phyloP scores from a whole-genome alignment of 2,888 invertebrate genomes.

The Drosophila nr. fundita region DNA sequence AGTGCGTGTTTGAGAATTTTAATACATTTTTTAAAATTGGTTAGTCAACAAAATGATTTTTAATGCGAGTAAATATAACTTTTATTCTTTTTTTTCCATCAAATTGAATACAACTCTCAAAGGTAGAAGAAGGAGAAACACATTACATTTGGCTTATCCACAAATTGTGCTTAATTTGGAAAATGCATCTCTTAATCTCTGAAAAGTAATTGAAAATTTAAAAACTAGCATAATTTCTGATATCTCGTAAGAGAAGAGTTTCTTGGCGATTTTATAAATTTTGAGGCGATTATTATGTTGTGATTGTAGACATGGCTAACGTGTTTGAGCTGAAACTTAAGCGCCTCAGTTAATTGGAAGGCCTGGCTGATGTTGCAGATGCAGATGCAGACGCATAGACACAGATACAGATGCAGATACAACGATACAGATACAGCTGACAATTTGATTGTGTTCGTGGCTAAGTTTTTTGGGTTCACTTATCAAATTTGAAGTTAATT shows the following conservation, averaged over 20 bases:
- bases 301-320: not conserved
- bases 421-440: not conserved
- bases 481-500: slow-evolving; percentile 76
- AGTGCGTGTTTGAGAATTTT: too few species aligned
- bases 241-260: not conserved
- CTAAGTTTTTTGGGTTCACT: slow-evolving; percentile 52
- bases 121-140: not conserved
- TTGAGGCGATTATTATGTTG: not conserved
- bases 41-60: not conserved
- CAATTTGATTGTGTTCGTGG: slow-evolving; percentile 28
- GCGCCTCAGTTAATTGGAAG: slow-evolving; percentile 44
- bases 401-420: slow-evolving; percentile 26
- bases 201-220: not conserved
- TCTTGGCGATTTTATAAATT: slow-evolving; percentile 22
- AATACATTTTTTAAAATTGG: too few species aligned
- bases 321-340: slow-evolving; percentile 29
- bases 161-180: not conserved
- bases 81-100: not conserved
- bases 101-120: not conserved
- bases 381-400: slow-evolving; percentile 3
- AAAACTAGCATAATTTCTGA: not conserved
- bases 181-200: not conserved
- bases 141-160: not conserved
- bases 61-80: not conserved
- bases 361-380: slow-evolving; percentile 17